phyloP scores from a whole-genome alignment of 2,888 invertebrate genomes.

The Amphipoea oculea region DNA sequence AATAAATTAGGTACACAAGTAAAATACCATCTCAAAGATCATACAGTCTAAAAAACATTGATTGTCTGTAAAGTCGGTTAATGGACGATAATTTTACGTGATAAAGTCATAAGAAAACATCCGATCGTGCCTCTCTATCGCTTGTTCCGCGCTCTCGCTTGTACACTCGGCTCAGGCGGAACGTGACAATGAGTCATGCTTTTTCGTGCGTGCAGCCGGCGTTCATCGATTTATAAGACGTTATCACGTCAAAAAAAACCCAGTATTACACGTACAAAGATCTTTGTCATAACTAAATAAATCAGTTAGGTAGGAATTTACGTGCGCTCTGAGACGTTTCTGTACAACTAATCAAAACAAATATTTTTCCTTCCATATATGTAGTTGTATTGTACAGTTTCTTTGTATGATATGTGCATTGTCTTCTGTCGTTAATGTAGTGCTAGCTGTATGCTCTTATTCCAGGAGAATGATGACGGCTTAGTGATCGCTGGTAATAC shows the following conservation, averaged over 20 bases:
- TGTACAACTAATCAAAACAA: constrained; percentile 71
- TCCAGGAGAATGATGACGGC: too few relatives aligned
- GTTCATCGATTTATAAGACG: too few relatives aligned
- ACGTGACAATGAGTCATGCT: too few relatives aligned
- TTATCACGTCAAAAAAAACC: not conserved
- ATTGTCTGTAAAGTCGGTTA: too few relatives aligned
- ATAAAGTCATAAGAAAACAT: too few relatives aligned
- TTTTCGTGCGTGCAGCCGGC: too few relatives aligned
- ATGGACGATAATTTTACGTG: too few relatives aligned
- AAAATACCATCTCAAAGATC: constrained; percentile 14
- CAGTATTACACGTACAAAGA: constrained; percentile 32
- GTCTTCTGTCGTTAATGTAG: constrained; percentile 31
- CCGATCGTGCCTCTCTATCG: too few relatives aligned
- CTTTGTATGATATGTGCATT: constrained; percentile 28
- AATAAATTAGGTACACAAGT: not conserved
- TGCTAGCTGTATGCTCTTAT: not conserved
- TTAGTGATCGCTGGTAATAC: too few relatives aligned
- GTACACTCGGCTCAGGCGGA: too few relatives aligned
- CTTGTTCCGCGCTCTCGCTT: too few relatives aligned
- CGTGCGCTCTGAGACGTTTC: constrained; percentile 63
- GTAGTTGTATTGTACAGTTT: constrained; percentile 40
- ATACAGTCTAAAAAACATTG: too few relatives aligned
- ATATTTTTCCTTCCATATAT: constrained; percentile 64
- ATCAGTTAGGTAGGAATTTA: constrained; percentile 68
- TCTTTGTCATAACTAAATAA: constrained; percentile 66